A percentile compares a stretch with the other conserved stretches of the same genome.
Evolutionary conservation across 2,113 vertebrate genomes (phyloP).

Genomic region (Myiagra hebetior): DNA sequence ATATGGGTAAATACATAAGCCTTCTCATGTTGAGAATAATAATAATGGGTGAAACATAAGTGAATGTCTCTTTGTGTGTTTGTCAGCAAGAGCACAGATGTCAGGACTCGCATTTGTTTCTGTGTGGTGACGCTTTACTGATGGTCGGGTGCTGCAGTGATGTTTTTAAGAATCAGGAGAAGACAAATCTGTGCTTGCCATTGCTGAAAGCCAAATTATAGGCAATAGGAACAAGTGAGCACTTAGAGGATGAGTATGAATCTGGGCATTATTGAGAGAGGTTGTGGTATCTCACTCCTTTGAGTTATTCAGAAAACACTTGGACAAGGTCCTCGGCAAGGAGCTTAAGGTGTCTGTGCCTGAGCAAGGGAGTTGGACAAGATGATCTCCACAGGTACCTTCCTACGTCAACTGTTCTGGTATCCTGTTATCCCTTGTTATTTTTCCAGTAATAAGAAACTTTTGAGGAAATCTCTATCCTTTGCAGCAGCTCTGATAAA

Average conservation of each 20-base stretch:
- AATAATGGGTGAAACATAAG: background rate
- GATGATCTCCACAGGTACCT: background rate
- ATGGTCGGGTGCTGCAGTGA: background rate
- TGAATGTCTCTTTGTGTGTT: background rate
- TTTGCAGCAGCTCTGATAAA: background rate
- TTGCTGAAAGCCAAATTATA: background rate
- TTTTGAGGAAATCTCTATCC: background rate
- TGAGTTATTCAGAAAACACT: background rate
- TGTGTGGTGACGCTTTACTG: background rate
- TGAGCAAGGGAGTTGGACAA: background rate
- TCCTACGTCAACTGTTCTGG: background rate
- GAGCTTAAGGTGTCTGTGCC: background rate
- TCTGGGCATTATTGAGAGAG: background rate
- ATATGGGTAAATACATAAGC: background rate
- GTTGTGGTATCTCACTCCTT: background rate
- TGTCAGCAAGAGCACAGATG: background rate
- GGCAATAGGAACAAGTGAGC: background rate
- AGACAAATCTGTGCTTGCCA: background rate
- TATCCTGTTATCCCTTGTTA: background rate
- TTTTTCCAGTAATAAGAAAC: background rate
- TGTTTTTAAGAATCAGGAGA: background rate
- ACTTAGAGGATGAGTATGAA: background rate
- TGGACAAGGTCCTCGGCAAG: background rate
- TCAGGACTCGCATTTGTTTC: background rate
- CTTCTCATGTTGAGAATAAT: background rate